Percentiles rank a stretch among this genome's conserved stretches.
phyloP scores from a whole-genome alignment of 2,113 vertebrate species.

The Poicephalus gulielmi region DNA sequence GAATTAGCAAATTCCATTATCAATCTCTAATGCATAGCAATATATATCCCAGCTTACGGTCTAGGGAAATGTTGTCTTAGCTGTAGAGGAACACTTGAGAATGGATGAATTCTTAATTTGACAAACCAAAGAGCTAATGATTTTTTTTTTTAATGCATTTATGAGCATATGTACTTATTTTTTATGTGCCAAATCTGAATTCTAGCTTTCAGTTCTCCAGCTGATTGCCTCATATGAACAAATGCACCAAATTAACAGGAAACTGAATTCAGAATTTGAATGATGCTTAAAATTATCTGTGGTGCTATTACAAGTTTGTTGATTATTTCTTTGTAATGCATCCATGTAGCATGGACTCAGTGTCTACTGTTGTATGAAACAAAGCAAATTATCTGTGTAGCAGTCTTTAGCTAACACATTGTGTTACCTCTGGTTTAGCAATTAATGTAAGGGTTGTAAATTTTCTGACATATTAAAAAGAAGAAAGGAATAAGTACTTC shows the following conservation, averaged over 20 bases:
- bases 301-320: neutral
- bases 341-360: neutral
- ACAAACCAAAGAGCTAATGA: neutral
- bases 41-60: neutral
- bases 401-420: neutral
- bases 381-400: neutral
- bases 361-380: neutral
- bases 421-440: neutral
- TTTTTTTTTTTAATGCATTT: neutral
- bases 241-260: neutral
- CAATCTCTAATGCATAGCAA: neutral
- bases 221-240: neutral
- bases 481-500: neutral
- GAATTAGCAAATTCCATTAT: neutral
- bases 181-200: neutral
- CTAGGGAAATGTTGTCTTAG: neutral
- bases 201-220: neutral
- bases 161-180: neutral
- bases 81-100: neutral
- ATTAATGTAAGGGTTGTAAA: neutral
- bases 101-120: neutral
- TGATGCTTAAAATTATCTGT: neutral
- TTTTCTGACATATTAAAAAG: neutral
- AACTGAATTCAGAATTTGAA: neutral
- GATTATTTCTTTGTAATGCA: neutral